Evolutionary conservation across 2,888 invertebrate species (phyloP).

Genomic region (Pristionchus fissidentatus): DNA sequence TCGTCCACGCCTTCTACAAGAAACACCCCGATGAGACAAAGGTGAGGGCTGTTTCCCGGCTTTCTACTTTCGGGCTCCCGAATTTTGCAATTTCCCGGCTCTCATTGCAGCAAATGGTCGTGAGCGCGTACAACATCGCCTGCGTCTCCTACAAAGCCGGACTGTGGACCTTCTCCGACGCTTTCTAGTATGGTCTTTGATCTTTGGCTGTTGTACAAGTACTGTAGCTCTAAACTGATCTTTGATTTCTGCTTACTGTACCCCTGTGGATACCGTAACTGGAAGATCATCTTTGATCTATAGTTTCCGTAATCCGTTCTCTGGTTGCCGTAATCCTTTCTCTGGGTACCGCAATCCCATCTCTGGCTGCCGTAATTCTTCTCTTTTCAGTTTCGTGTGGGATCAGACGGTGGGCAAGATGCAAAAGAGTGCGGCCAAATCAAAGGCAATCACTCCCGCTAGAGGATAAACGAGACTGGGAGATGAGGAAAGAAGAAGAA

Average conservation of each 20-base stretch:
- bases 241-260: neutral
- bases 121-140: slow-evolving; percentile 26
- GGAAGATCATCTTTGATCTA: too few relatives aligned
- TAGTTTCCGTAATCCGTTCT: too few relatives aligned
- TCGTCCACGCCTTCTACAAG: slow-evolving; percentile 35
- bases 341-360: too few relatives aligned
- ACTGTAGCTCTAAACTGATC: too few relatives aligned
- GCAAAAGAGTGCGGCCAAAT: slow-evolving; percentile 40
- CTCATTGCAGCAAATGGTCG: slow-evolving; percentile 36
- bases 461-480: slow-evolving; percentile 8
- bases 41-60: neutral
- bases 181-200: slow-evolving; percentile 26
- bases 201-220: too few relatives aligned
- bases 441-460: slow-evolving; percentile 4
- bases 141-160: slow-evolving; percentile 23
- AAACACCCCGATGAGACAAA: slow-evolving; percentile 40
- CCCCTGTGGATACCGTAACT: too few relatives aligned
- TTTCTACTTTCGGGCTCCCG: neutral
- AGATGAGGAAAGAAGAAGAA: neutral
- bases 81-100: neutral
- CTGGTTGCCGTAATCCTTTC: too few relatives aligned
- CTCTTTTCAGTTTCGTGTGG: neutral
- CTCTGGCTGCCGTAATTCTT: too few relatives aligned
- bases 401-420: slow-evolving; percentile 24
- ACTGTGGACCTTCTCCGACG: slow-evolving; percentile 43